Base-by-base conservation (phyloP, 2,797 vertebrate species). In the Threskiornis aethiopicus region DNA sequence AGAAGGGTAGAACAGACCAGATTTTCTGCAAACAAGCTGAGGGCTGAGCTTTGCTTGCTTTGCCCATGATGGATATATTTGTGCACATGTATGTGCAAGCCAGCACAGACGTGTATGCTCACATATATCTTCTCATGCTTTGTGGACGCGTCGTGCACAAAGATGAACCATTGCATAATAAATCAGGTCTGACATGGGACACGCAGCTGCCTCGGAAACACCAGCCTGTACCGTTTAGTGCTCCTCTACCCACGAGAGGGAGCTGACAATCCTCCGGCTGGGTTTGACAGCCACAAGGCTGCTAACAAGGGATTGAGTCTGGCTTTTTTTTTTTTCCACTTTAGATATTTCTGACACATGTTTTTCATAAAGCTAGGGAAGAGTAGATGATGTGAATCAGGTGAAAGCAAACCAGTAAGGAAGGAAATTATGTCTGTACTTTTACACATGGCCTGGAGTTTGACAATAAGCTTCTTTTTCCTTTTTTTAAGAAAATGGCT, bases 211-310 rank as follows among this genome's bases (percentile, higher is more conserved):
- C 75, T 91, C 2, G 1, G 85, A 21, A 87, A 46, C 16, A 37
- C 7, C 70, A 72, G 77, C 17, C 54, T 42, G 28, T 3, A 51
- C 21, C 3, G 1, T 35, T 76, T 41, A 37, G 62, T 13, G 73
- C 62, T 81, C 25, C 37, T 70, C 54, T 76, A 89, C 96, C 93
- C 96, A 94, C 51, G 70, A 96, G 93, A 94, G 96, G 96, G 96
- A 96, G 93, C 93, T 94, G 93, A 37, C 73, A 96, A 61, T 51
- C 90, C 88, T 90, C 88, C 0, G 4, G 9, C 51, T 13, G 64
- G 51, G 7, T 22, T 44, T 52, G n/a, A 67, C 49, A 76, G 61
- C 20, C 49, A 26, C 16, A 22, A 46, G 11, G 55, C 64, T 78
- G 61, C 16, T 75, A 84, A 77, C 13, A n/a, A 35, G 35, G 25